Conservation (phyloP, 2,797 vertebrate genomes). For the Lophius americanus region DNA sequence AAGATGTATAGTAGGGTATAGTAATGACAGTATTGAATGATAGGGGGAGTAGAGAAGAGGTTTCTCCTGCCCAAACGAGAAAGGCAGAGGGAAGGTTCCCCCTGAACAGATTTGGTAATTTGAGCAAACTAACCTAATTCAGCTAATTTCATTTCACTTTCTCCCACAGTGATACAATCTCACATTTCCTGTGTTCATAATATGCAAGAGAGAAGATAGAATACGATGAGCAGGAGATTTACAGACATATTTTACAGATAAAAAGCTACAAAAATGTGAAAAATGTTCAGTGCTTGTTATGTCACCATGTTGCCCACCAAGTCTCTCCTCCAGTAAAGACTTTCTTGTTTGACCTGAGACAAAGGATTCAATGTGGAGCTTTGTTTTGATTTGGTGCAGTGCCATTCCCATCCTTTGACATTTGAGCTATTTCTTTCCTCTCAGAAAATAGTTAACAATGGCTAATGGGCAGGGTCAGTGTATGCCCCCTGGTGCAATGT, state of each 20-base stretch:
- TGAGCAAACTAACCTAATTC: slow-evolving; percentile 75
- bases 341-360: slow-evolving; percentile 75
- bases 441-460: slow-evolving; percentile 70
- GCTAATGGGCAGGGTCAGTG: slow-evolving; percentile 65
- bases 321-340: slow-evolving; percentile 56
- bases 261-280: slow-evolving; percentile 67
- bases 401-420: slow-evolving; percentile 80
- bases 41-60: background rate
- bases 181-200: slow-evolving; percentile 74
- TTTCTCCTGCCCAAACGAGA: slow-evolving; percentile 1
- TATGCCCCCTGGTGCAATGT: slow-evolving; percentile 56
- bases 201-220: slow-evolving; percentile 49
- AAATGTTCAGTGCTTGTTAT: slow-evolving; percentile 57
- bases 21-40: background rate
- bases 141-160: slow-evolving; percentile 79
- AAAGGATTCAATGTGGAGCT: slow-evolving; percentile 73
- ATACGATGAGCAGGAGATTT: slow-evolving; percentile 9
- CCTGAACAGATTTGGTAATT: slow-evolving; percentile 62
- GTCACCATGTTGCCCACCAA: slow-evolving; percentile 56
- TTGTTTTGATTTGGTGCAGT: slow-evolving; percentile 74
- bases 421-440: slow-evolving; percentile 67
- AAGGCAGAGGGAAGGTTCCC: slow-evolving; percentile 50
- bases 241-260: slow-evolving; percentile 30
- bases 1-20: slow-evolving; percentile 13
- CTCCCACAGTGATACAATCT: slow-evolving; percentile 72